Evolutionary conservation across 2,888 invertebrate genomes (phyloP).

Genomic region (Stenurella melanura): DNA sequence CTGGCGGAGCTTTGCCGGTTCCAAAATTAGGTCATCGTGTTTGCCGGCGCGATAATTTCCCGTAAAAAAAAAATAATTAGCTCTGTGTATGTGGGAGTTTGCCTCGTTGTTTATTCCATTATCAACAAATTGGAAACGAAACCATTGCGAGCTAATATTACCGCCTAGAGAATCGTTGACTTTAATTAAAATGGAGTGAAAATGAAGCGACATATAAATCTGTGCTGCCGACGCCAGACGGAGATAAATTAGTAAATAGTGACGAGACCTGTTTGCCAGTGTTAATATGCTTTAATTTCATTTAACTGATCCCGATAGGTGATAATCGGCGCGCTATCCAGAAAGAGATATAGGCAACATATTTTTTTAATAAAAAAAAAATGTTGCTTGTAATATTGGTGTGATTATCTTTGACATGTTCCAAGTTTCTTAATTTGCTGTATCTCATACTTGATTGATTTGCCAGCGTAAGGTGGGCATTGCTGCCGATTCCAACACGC

Average conservation of each 20-base stretch:
- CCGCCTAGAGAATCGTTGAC: neutral
- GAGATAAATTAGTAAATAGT: neutral
- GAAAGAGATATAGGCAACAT: no score
- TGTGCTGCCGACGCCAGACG: neutral
- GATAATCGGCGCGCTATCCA: no score
- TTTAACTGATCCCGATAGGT: no score
- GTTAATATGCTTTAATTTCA: neutral
- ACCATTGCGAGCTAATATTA: neutral
- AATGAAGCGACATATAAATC: neutral
- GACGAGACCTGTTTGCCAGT: neutral
- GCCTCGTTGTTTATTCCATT: slow-evolving; percentile 23
- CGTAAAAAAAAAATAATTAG: slow-evolving; percentile 12
- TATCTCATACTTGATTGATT: no score
- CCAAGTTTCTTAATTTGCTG: no score
- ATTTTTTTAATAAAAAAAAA: no score
- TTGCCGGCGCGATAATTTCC: neutral
- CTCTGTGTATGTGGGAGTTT: neutral
- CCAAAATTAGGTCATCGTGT: neutral
- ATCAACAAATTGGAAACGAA: neutral
- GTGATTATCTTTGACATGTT: no score
- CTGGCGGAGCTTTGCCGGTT: neutral
- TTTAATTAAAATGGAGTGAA: neutral
- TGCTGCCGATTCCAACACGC: no score
- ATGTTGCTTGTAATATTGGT: no score
- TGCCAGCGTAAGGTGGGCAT: no score